Conservation (phyloP, 92 coral and sea anemone genomes). For the Ricordea florida region DNA sequence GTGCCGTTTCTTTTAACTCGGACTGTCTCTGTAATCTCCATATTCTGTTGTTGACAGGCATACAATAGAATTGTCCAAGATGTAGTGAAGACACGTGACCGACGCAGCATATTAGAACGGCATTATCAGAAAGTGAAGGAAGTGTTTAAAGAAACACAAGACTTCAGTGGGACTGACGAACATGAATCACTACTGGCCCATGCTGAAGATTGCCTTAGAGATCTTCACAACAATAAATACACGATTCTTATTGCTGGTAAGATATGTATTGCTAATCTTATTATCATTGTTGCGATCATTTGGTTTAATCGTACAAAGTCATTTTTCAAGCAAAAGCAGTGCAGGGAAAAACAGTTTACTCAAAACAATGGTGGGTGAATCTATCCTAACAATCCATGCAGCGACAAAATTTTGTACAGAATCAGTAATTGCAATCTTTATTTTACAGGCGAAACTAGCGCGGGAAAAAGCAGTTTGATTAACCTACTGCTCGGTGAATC, state of each 20-base stretch:
- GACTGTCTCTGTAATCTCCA: too few species aligned
- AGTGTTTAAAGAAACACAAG: not conserved
- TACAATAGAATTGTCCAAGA: not conserved
- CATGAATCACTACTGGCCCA: not conserved
- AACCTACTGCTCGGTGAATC: not conserved
- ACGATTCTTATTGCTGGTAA: slow-evolving; percentile 1
- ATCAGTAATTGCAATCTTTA: too few species aligned
- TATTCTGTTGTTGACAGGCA: too few species aligned
- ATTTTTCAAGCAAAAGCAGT: not conserved
- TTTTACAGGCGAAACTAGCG: not conserved
- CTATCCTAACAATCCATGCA: not conserved
- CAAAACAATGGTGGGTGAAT: not conserved
- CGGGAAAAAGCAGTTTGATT: slow-evolving; percentile 1
- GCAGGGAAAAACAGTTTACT: slow-evolving; percentile 3
- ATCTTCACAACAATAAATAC: not conserved
- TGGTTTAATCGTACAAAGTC: not conserved
- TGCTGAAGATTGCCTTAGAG: not conserved
- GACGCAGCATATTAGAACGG: not conserved
- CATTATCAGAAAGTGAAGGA: not conserved
- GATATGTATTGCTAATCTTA: too few species aligned
- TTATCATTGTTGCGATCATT: not conserved
- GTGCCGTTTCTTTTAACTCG: too few species aligned
- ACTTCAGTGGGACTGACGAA: not conserved
- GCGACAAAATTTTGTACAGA: too few species aligned
- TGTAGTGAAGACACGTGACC: not conserved